Conservation (phyloP, 1,140 invertebrate species). For the Bombus huntii region DNA sequence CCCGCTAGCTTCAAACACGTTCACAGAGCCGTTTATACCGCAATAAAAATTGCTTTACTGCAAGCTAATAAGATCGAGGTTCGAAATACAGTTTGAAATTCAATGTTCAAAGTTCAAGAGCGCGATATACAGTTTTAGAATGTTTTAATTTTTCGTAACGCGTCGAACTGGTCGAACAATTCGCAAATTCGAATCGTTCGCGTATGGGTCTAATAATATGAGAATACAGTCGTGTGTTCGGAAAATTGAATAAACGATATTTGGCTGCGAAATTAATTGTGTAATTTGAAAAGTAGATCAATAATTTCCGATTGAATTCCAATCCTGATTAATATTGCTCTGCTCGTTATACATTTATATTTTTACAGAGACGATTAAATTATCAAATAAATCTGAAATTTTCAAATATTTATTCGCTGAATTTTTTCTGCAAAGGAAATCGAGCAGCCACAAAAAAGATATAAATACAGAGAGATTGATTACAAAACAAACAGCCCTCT, state of each 20-base stretch:
- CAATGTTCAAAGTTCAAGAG: neutral
- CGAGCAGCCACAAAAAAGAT: neutral
- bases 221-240: no score
- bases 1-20: no score
- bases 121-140: neutral
- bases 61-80: neutral
- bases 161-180: neutral
- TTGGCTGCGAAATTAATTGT: neutral
- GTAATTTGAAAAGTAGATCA: conserved; percentile 13
- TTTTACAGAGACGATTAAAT: neutral
- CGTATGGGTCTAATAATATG: neutral
- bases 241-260: neutral
- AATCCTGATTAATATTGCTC: neutral
- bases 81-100: neutral
- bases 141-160: neutral
- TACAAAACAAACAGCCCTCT: neutral
- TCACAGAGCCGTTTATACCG: no score
- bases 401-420: neutral
- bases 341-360: neutral
- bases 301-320: neutral
- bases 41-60: neutral
- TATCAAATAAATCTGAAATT: neutral
- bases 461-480: neutral
- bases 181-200: neutral
- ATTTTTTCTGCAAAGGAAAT: neutral